A percentile compares a stretch with the other conserved stretches of the same genome.
These are phyloP conservation scores for Sepiola atlantica DNA, from an alignment of 2,888 invertebrate genomes.

Conservation along the genomic window DNA sequence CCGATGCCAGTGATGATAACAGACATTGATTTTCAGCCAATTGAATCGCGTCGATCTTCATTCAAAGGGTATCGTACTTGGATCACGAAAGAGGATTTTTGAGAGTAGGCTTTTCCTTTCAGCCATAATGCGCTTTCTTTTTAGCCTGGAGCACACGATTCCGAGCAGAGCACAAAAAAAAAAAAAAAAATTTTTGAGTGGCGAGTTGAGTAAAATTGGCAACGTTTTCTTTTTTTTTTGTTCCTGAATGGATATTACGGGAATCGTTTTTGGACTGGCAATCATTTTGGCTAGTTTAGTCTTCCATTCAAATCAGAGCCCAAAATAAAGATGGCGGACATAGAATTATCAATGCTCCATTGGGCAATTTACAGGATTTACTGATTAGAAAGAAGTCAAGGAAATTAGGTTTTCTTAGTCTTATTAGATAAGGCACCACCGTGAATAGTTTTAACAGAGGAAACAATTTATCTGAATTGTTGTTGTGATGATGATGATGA, in stretches of 20 bases:
- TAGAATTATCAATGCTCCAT: not conserved
- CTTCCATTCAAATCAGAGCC: not conserved
- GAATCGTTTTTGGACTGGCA: not conserved
- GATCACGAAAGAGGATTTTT: not conserved
- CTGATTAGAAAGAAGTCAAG: not conserved
- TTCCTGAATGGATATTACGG: not conserved
- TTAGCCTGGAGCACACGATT: not conserved
- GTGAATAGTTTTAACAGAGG: too few relatives aligned
- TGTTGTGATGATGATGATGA: too few relatives aligned
- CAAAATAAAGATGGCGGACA: not conserved
- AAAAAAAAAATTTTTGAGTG: not conserved
- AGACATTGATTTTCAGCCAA: not conserved
- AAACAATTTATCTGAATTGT: too few relatives aligned
- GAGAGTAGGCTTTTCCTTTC: not conserved
- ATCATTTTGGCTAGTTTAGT: constrained; percentile 2
- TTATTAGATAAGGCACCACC: too few relatives aligned
- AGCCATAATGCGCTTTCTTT: not conserved
- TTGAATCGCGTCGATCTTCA: not conserved
- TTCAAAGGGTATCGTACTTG: not conserved
- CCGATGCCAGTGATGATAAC: not conserved
- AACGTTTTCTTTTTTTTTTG: not conserved
- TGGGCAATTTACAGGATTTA: not conserved
- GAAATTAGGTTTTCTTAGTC: too few relatives aligned
- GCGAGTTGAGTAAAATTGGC: not conserved
- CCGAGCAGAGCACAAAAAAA: not conserved